Conservation (phyloP, 2,113 vertebrate species). For the Caretta caretta region DNA sequence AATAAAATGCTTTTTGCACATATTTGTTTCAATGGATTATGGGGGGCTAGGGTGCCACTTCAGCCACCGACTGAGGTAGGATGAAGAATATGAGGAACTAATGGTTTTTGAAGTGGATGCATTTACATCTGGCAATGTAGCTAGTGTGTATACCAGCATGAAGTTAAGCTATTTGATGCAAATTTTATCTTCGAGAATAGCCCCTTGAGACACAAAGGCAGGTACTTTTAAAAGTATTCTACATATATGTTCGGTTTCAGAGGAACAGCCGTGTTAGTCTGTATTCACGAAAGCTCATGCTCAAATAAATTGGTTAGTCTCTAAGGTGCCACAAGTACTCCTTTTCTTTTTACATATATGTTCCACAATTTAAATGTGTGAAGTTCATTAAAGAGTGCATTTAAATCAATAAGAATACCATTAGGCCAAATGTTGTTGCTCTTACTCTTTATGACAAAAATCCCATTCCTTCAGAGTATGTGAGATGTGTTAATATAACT, state of each 20-base stretch:
- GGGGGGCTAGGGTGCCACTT: not conserved
- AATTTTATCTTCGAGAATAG: not conserved
- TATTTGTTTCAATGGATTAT: not conserved
- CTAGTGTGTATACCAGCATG: not conserved
- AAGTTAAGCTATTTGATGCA: not conserved
- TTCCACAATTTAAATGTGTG: not conserved
- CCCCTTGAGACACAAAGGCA: not conserved
- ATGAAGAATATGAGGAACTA: not conserved
- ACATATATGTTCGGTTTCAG: too few relatives aligned
- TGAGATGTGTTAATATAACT: constrained; percentile 51
- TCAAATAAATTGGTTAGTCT: too few relatives aligned
- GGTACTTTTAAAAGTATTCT: not conserved
- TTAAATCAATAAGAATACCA: constrained; percentile 27
- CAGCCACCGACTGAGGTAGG: not conserved
- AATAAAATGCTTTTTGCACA: not conserved
- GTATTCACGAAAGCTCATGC: too few relatives aligned
- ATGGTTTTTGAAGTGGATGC: not conserved
- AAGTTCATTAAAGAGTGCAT: not conserved
- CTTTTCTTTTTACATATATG: too few relatives aligned
- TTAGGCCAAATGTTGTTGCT: not conserved
- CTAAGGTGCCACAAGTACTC: too few relatives aligned
- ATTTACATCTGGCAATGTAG: not conserved
- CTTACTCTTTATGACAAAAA: constrained; percentile 5
- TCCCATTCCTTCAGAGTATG: constrained; percentile 60
- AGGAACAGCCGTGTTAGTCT: too few relatives aligned